phyloP scores from a whole-genome alignment of 2,797 vertebrate genomes.

The Platalea minor region DNA sequence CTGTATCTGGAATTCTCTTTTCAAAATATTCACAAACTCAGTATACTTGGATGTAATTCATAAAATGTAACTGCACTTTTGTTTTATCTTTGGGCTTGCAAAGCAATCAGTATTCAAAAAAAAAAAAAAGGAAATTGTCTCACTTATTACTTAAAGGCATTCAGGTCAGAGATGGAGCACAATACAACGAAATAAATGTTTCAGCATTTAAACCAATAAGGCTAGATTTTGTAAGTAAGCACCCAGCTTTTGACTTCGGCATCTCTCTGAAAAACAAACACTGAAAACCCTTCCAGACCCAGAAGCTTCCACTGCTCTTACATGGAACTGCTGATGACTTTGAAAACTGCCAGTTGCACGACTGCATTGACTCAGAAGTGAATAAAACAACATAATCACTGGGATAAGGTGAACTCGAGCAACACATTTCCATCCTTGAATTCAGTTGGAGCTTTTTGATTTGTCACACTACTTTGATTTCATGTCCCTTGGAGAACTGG shows the following conservation, averaged over 20 bases:
- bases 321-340: background rate
- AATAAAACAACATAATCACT: background rate
- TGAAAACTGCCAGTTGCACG: background rate
- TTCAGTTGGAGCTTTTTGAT: background rate
- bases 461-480: background rate
- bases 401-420: background rate
- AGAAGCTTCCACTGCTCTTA: background rate
- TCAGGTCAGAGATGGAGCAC: background rate
- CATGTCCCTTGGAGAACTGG: background rate
- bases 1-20: background rate
- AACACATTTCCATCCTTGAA: background rate
- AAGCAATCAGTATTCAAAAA: background rate
- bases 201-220: constrained; percentile 19
- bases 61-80: background rate
- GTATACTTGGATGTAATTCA: background rate
- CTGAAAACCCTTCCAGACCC: background rate
- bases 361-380: background rate
- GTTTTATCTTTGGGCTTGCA: background rate
- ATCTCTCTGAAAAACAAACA: background rate
- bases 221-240: background rate
- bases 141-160: background rate
- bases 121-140: background rate
- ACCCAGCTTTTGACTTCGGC: background rate
- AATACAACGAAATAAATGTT: background rate
- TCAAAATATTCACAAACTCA: background rate